Base-by-base conservation (phyloP, 2,888 invertebrate species). In the Coleophora flavipennella region DNA sequence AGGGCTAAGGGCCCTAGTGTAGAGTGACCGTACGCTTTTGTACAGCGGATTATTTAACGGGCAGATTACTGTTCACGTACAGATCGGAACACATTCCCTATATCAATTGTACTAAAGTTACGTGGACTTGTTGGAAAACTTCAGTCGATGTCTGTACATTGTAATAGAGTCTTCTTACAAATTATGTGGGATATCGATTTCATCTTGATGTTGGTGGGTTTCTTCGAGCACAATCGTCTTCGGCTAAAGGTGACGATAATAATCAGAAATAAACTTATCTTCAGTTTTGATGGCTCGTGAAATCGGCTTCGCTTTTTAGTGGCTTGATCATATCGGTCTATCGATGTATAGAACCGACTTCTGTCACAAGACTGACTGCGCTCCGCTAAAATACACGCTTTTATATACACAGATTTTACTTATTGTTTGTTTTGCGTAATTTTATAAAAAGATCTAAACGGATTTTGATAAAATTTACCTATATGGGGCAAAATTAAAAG, bases 1-100 rank as follows among this genome's bases (percentile, higher is more conserved):
- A 72, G 59, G 55, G 52, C 52, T 52, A 65, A 65, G 67, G 65
- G 57, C 55, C 67, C 20, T 20, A 20, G 20, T 76, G 71, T 77
- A 77, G 80, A 78, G 75, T 74, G 79, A 75, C 79, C 79, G 69
- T 48, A 48, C 44, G 55, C 60, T 57, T 68, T 69, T 75, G 62
- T 60, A 50, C 56, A 54, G 67, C 45, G 57, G 53, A 58, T 61
- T 48, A 53, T 51, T 44, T 58, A 60, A 64, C 61, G 38, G 60
- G 56, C 53, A 59, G 65, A 65, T 64, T 62, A 67, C 20, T 20
- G 20, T 20, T 20, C 20, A 20, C 3, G 20, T 20, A 20, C 20
- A 20, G 20, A 20, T 20, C 6, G 20, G 20, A 20, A 20, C 20
- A 20, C 20, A 20, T 3, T 20, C 20, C 20, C 20, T 20, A 20